Conservation (phyloP, 2,888 invertebrate genomes). For the Gnatocerus cornutus region DNA sequence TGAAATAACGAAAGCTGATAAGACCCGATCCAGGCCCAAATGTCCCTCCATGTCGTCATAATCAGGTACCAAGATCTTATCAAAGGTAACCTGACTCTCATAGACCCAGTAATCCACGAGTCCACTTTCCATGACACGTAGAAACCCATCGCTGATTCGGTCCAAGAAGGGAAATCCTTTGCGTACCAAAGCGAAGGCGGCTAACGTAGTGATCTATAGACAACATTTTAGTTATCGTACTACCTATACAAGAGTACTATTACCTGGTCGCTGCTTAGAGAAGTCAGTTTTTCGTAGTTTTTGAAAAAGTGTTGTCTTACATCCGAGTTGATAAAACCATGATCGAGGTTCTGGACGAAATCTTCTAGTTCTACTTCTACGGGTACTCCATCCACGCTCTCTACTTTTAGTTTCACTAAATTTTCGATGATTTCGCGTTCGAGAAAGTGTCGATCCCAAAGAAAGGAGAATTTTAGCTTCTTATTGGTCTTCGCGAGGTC, state of each 20-base stretch:
- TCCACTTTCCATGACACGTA: not conserved
- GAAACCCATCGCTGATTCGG: not conserved
- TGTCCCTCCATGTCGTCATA: not conserved
- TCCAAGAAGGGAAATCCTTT: not conserved
- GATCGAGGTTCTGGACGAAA: slow-evolving; percentile 11
- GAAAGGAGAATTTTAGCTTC: not conserved
- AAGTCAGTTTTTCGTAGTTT: slow-evolving; percentile 6
- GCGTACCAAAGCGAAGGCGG: not conserved
- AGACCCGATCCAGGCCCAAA: not conserved
- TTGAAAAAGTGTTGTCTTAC: not conserved
- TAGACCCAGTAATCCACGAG: not conserved
- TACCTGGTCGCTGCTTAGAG: slow-evolving; percentile 20
- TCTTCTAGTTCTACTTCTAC: slow-evolving; percentile 9
- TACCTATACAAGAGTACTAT: not conserved
- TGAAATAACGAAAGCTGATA: not conserved
- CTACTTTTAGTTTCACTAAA: not conserved
- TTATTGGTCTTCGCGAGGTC: slow-evolving; percentile 13
- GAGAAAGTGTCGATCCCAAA: not conserved
- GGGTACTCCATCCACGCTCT: not conserved
- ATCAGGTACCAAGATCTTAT: not conserved
- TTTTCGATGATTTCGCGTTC: not conserved
- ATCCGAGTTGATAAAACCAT: slow-evolving; percentile 9
- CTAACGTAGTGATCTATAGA: not conserved
- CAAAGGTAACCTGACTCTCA: not conserved
- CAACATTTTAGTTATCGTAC: too few species aligned